Conservation (phyloP, 23 tunicate species). For the Phallusia fumigata region DNA sequence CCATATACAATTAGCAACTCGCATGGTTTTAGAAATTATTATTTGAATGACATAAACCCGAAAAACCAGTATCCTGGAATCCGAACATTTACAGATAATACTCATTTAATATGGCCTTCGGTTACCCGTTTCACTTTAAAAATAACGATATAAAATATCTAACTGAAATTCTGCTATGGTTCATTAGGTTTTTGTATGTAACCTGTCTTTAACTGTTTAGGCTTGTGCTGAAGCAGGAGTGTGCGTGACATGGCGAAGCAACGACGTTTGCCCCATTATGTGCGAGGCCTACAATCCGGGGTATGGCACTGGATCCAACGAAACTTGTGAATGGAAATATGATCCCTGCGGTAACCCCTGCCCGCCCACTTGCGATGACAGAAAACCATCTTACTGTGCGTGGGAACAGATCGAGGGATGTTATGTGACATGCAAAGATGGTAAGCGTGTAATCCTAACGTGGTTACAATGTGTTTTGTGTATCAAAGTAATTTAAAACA, state of each 20-base stretch:
- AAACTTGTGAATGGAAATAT: conserved; percentile 85
- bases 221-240: conserved; percentile 75
- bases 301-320: conserved; percentile 58
- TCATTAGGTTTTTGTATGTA: not conserved
- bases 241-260: conserved; percentile 81
- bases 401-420: conserved; percentile 89
- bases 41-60: too few species aligned
- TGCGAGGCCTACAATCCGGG: conserved; percentile 94
- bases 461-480: not conserved
- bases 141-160: not conserved
- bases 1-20: too few species aligned
- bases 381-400: conserved; percentile 67
- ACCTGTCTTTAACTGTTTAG: conserved; percentile 32
- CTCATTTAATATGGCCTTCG: too few species aligned
- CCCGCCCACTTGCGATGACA: conserved; percentile 83
- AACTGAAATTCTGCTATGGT: not conserved
- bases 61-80: too few species aligned
- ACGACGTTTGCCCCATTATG: conserved; percentile 95
- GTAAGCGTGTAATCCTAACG: conserved; percentile 30
- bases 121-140: not conserved
- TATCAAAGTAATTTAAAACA: not conserved
- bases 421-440: conserved; percentile 86
- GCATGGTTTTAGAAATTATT: too few species aligned
- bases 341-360: conserved; percentile 92
- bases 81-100: too few species aligned